Evolutionary conservation across 2,797 vertebrate genomes (phyloP).

Genomic region (Amblyopsis hoosieri): DNA sequence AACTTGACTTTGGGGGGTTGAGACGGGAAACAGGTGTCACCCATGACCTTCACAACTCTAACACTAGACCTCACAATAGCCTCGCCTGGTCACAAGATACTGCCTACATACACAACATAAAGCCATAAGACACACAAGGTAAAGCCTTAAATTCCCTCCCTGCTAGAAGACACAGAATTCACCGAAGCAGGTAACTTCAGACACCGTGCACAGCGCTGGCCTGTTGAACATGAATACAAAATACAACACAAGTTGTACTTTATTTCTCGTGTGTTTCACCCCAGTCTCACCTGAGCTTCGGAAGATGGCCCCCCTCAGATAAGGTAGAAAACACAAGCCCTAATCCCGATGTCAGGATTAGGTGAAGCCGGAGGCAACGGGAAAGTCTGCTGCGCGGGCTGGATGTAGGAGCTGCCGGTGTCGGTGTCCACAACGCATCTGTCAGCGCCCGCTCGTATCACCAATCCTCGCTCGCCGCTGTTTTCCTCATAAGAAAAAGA

Average conservation of each 20-base stretch:
- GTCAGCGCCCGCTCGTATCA: constrained; percentile 67
- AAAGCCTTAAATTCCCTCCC: too few species aligned
- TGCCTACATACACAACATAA: not conserved
- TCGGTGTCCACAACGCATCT: constrained; percentile 61
- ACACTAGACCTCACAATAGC: constrained; percentile 47
- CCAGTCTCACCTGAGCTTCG: constrained; percentile 46
- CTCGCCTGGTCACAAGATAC: not conserved
- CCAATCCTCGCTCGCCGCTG: constrained; percentile 31
- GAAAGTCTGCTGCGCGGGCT: constrained; percentile 58
- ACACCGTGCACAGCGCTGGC: constrained; percentile 18
- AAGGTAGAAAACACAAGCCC: constrained; percentile 68
- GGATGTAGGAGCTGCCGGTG: constrained; percentile 40
- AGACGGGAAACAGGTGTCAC: constrained; percentile 79
- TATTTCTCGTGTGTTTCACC: constrained; percentile 40
- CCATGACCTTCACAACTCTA: constrained; percentile 73
- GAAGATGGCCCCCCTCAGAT: constrained; percentile 60
- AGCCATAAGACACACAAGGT: not conserved
- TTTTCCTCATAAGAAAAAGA: constrained; percentile 74
- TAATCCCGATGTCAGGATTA: constrained; percentile 73
- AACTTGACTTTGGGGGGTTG: constrained; percentile 73
- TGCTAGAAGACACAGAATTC: too few species aligned
- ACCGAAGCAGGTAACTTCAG: constrained; percentile 25
- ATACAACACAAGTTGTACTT: constrained; percentile 21
- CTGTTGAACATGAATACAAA: constrained; percentile 39
- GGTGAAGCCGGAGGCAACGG: constrained; percentile 76